These are phyloP conservation scores for Troilus luridus DNA, from an alignment of 2,888 invertebrate genomes.

Conservation along the genomic window DNA sequence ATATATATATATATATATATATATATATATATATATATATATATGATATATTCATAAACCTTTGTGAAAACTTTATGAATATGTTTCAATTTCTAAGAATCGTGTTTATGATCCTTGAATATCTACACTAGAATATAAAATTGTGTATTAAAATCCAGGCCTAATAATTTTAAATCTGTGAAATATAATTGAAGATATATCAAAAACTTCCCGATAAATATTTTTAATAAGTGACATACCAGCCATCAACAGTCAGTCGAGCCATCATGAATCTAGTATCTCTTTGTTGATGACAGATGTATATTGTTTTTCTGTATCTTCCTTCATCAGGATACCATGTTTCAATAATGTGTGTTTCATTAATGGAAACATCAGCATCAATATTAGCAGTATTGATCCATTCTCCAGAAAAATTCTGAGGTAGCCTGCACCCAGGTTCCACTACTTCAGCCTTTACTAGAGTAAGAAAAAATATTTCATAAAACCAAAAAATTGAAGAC, in stretches of 20 bases:
- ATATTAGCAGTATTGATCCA: slow-evolving; percentile 99
- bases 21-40: no score
- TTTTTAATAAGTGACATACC: slow-evolving; percentile 71
- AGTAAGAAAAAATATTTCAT: slow-evolving; percentile 12
- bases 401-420: slow-evolving; percentile 93
- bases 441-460: slow-evolving; percentile 85
- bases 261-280: slow-evolving; percentile 96
- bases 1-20: no score
- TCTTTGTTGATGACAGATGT: slow-evolving; percentile 93
- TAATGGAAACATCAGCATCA: slow-evolving; percentile 93
- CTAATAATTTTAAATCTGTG: no score
- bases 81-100: no score
- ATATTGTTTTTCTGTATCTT: slow-evolving; percentile 88
- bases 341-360: slow-evolving; percentile 96
- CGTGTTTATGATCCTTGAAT: no score
- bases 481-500: background rate
- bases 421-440: slow-evolving; percentile 90
- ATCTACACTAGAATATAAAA: no score
- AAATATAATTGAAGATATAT: no score
- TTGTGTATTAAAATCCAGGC: no score
- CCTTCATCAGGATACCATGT: slow-evolving; percentile 95
- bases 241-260: slow-evolving; percentile 94
- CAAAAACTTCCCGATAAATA: no score
- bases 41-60: no score
- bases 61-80: no score